Evolutionary conservation across 2,113 vertebrate species (phyloP).

Genomic region (Gadus chalcogrammus): DNA sequence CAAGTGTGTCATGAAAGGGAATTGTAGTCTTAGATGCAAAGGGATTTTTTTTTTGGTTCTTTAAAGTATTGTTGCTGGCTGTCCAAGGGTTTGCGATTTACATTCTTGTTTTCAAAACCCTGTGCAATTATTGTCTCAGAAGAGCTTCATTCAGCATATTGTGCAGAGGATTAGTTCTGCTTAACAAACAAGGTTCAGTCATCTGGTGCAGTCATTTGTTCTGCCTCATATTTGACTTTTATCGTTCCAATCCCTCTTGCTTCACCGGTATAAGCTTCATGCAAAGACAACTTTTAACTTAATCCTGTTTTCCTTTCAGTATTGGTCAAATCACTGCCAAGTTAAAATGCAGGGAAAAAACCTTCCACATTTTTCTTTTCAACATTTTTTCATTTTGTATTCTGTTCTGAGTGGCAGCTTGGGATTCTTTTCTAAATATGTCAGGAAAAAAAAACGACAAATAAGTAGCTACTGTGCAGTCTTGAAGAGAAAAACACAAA

Average conservation of each 20-base stretch:
- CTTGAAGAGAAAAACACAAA: slow-evolving; percentile 41
- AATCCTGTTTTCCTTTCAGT: slow-evolving; percentile 48
- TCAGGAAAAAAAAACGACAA: slow-evolving; percentile 38
- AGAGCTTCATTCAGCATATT: background rate
- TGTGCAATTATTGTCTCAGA: slow-evolving; percentile 39
- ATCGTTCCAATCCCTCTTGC: slow-evolving; percentile 39
- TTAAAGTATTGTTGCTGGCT: slow-evolving; percentile 37
- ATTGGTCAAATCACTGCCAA: slow-evolving; percentile 78
- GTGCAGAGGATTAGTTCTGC: slow-evolving; percentile 22
- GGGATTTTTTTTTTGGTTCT: slow-evolving; percentile 49
- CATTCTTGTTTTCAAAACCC: slow-evolving; percentile 28
- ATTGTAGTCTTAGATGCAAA: slow-evolving; percentile 64
- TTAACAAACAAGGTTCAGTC: background rate
- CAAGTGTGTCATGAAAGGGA: slow-evolving; percentile 65
- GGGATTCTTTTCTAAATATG: slow-evolving; percentile 54
- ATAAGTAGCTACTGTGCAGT: slow-evolving; percentile 68
- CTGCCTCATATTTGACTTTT: slow-evolving; percentile 21
- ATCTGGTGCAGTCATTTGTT: slow-evolving; percentile 23
- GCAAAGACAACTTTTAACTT: slow-evolving; percentile 12
- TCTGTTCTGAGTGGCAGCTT: slow-evolving; percentile 70
- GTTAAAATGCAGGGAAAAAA: slow-evolving; percentile 74
- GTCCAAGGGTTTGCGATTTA: slow-evolving; percentile 47
- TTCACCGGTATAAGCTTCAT: slow-evolving; percentile 42
- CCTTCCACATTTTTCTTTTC: slow-evolving; percentile 35
- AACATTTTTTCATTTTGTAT: slow-evolving; percentile 16